Conservation (phyloP, 2,888 invertebrate species). For the Epinotia bilunana region DNA sequence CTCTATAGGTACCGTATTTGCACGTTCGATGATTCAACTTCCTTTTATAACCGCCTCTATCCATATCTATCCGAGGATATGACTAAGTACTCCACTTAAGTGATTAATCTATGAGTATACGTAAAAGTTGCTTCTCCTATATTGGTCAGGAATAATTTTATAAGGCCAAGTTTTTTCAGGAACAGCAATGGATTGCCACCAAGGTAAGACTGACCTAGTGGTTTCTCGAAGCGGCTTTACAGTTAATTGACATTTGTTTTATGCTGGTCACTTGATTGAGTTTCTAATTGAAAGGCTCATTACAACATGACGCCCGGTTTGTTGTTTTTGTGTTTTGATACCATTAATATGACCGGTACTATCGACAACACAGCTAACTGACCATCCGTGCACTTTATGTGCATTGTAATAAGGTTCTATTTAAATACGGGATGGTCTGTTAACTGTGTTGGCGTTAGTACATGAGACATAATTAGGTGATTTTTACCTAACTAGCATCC, state of each 20-base stretch:
- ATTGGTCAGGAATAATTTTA: conserved; percentile 11
- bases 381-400: too few species aligned
- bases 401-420: too few species aligned
- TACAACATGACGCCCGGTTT: conserved; percentile 10
- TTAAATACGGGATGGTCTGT: too few species aligned
- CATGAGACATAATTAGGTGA: not conserved
- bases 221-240: not conserved
- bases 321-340: not conserved
- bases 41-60: conserved; percentile 30
- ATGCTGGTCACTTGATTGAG: not conserved
- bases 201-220: conserved; percentile 19
- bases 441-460: too few species aligned
- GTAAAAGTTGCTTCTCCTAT: not conserved
- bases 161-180: conserved; percentile 17
- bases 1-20: not conserved
- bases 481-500: not conserved
- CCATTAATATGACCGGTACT: not conserved
- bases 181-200: conserved; percentile 7
- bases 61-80: conserved; percentile 36
- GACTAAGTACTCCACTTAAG: conserved; percentile 41
- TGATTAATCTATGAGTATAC: conserved; percentile 34
- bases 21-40: conserved; percentile 36
- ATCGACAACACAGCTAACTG: too few species aligned
- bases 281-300: conserved; percentile 17
- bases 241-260: conserved; percentile 22